A percentile compares a stretch with the other conserved stretches of the same genome.
Evolutionary conservation across 2,888 invertebrate species (phyloP).

Genomic region (Drosophila paranaensis): DNA sequence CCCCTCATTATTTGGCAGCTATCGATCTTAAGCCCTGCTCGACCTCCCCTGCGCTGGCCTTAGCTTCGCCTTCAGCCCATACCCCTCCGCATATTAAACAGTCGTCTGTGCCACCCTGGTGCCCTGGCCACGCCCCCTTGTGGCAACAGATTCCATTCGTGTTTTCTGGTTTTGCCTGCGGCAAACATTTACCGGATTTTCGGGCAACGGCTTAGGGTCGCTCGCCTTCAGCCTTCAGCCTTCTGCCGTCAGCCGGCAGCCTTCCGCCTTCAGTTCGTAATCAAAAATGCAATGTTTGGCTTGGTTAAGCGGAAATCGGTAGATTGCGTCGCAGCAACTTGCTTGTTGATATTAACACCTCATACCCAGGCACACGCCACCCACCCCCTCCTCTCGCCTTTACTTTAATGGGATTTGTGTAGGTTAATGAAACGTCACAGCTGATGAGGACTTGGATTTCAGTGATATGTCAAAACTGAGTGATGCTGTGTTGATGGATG

Average conservation of each 20-base stretch:
- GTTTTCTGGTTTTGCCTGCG: slow-evolving; percentile 42
- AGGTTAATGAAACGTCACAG: slow-evolving; percentile 83
- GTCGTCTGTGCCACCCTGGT: slow-evolving; percentile 34
- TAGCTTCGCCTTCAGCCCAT: not conserved
- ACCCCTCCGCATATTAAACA: slow-evolving; percentile 37
- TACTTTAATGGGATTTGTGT: slow-evolving; percentile 27
- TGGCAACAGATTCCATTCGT: slow-evolving; percentile 10
- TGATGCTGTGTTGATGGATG: slow-evolving; percentile 81
- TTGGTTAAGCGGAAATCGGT: slow-evolving; percentile 81
- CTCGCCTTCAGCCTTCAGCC: slow-evolving; percentile 49
- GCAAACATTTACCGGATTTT: slow-evolving; percentile 29
- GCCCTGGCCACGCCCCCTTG: slow-evolving; percentile 35
- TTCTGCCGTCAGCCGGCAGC: slow-evolving; percentile 46
- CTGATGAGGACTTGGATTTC: slow-evolving; percentile 75
- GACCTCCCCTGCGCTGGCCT: not conserved
- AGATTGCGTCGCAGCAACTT: slow-evolving; percentile 74
- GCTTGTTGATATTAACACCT: slow-evolving; percentile 79
- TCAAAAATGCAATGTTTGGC: slow-evolving; percentile 81
- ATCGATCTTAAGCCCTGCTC: slow-evolving; percentile 43
- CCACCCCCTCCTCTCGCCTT: slow-evolving; percentile 1
- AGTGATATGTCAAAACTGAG: slow-evolving; percentile 83
- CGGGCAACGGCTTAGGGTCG: slow-evolving; percentile 15
- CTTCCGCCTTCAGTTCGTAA: slow-evolving; percentile 59
- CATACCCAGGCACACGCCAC: not conserved
- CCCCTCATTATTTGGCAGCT: slow-evolving; percentile 34